Evolutionary conservation across 2,888 invertebrate species (phyloP).

Genomic region (Proisotoma minuta): DNA sequence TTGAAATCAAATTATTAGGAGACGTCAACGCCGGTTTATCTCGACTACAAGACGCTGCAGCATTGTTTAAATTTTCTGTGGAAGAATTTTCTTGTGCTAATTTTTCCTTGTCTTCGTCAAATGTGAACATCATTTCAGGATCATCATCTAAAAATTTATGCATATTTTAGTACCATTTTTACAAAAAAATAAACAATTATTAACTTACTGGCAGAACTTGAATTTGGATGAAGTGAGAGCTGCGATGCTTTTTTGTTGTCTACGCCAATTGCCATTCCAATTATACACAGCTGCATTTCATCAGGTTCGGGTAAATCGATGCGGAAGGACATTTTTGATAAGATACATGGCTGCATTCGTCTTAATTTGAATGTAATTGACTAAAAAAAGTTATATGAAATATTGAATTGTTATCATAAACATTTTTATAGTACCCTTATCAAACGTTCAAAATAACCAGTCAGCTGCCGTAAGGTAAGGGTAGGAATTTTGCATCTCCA

Average conservation of each 20-base stretch:
- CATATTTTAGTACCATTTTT: no score
- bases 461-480: conserved; percentile 48
- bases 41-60: background rate
- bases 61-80: background rate
- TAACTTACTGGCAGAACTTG: no score
- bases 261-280: conserved; percentile 48
- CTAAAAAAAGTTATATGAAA: conserved; percentile 53
- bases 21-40: background rate
- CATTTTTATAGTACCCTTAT: conserved; percentile 50
- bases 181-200: no score
- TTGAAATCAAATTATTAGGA: background rate
- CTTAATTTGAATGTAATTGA: conserved; percentile 84
- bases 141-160: no score
- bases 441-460: conserved; percentile 53
- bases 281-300: conserved; percentile 59
- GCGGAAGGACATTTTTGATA: conserved; percentile 74
- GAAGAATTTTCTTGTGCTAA: background rate
- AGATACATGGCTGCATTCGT: conserved; percentile 78
- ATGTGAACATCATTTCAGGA: background rate
- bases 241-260: background rate
- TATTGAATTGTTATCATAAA: background rate
- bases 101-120: background rate
- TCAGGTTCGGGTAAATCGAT: conserved; percentile 83
- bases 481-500: conserved; percentile 55
- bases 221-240: no score